phyloP scores from a whole-genome alignment of 2,113 vertebrate species.

The Arothron firmamentum region DNA sequence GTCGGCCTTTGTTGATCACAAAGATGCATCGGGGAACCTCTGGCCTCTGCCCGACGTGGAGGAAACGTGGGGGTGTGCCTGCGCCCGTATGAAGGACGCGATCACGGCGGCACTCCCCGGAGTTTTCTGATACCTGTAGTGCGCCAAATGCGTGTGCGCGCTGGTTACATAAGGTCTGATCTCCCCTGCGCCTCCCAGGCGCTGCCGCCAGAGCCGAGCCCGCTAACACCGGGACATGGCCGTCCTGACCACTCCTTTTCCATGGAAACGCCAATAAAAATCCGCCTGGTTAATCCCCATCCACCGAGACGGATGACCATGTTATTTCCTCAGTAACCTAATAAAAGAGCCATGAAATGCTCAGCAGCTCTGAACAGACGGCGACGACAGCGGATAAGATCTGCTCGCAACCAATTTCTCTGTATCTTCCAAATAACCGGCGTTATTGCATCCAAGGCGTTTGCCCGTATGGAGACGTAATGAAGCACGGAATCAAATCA shows the following conservation, averaged over 20 bases:
- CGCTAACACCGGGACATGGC: slow-evolving; percentile 28
- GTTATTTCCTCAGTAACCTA: slow-evolving; percentile 45
- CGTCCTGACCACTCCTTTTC: slow-evolving; percentile 44
- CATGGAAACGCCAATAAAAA: slow-evolving; percentile 57
- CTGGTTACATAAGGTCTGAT: slow-evolving; percentile 41
- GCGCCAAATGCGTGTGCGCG: slow-evolving; percentile 16
- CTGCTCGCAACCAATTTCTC: slow-evolving; percentile 38
- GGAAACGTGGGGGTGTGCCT: slow-evolving; percentile 18
- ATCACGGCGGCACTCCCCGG: slow-evolving; percentile 23
- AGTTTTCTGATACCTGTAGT: slow-evolving; percentile 2
- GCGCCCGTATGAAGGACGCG: slow-evolving; percentile 33
- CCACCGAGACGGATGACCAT: slow-evolving; percentile 39
- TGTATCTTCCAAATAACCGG: slow-evolving; percentile 50
- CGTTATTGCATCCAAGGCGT: slow-evolving; percentile 41
- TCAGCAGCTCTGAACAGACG: slow-evolving; percentile 32
- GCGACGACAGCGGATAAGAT: slow-evolving; percentile 24
- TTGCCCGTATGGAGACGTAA: slow-evolving; percentile 45
- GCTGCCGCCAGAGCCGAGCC: slow-evolving; percentile 29
- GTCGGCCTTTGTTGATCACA: slow-evolving; percentile 62
- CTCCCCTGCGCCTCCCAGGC: slow-evolving; percentile 4
- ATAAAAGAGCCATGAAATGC: slow-evolving; percentile 31
- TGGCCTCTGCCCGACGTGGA: slow-evolving; percentile 27
- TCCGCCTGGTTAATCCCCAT: slow-evolving; percentile 10
- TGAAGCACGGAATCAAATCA: slow-evolving; percentile 52
- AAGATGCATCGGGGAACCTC: slow-evolving; percentile 53